Base-by-base conservation (phyloP, 2,113 vertebrate genomes). In the Pteropus alecto region DNA sequence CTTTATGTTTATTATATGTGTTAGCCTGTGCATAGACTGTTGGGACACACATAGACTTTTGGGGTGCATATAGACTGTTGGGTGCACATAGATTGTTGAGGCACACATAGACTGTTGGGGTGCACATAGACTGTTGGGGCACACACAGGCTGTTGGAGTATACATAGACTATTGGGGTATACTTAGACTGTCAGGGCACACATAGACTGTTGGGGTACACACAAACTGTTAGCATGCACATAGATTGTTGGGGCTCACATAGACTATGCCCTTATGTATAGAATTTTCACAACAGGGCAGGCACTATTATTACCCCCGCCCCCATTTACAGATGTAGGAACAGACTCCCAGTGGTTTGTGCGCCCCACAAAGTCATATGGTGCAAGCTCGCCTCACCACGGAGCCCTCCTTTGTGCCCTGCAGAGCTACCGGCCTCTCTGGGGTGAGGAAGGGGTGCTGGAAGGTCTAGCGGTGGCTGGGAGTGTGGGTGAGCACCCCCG, bases 1-100 rank as follows among this genome's bases (percentile, higher is more conserved):
- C 46, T 26, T 67, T 51, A 38, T 16, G 51, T 51, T 51, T 51
- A 51, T 51, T 16, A 51, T 15, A 16, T 51, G 5, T 18, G 78
- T 60, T 38, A 0, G 16, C 41, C 13, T n/a, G 11, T 1, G 38
- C 8, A 35, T 4, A n/a, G 18, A 43, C 6, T 5, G 0, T 33
- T 48, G n/a, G 28, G 9, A 2, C 18, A 14, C 8, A 65, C 22
- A 54, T 8, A 70, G 46, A 51, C n/a, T 19, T 1, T n/a, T 35
- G 11, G 21, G 22, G 5, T 8, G 13, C 7, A 54, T 3, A 63
- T 0, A 61, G n/a, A 8, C 24, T 7, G 1, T 38, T 58, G 28
- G 35, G 18, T 30, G 14, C 24, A 28, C 22, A 61, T 7, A 43
- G 15, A 41, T 24, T 12, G 19, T 70, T 21, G 14, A 24, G 1